phyloP scores from a whole-genome alignment of 2,797 vertebrate genomes.

The Dicrostonyx torquatus region DNA sequence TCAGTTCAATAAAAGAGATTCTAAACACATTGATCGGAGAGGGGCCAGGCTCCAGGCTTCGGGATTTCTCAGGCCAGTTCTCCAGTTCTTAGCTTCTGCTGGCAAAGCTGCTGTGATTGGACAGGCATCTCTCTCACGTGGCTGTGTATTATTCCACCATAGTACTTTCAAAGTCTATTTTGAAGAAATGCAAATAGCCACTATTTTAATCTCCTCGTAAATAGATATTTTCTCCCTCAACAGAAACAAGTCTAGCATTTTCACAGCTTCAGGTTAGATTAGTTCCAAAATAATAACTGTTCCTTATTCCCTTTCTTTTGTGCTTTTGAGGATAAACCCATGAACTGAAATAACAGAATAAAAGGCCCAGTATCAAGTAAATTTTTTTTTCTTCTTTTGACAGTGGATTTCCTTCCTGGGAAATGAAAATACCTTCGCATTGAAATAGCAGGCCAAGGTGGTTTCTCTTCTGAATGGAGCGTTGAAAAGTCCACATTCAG shows the following conservation, averaged over 20 bases:
- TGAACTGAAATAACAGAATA: conserved; percentile 40
- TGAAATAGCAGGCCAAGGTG: background rate
- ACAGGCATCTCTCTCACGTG: background rate
- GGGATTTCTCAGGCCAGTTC: background rate
- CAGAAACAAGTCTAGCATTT: conserved; percentile 51
- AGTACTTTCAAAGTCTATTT: conserved; percentile 38
- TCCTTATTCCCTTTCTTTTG: background rate
- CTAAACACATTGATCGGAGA: background rate
- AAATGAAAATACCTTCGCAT: conserved; percentile 22
- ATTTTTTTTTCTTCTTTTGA: conserved; percentile 17
- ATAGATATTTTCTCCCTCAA: conserved; percentile 46
- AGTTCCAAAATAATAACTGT: conserved; percentile 58
- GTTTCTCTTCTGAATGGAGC: background rate
- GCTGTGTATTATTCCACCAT: background rate
- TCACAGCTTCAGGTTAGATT: conserved; percentile 44
- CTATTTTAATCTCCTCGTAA: conserved; percentile 65
- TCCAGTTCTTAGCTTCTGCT: background rate
- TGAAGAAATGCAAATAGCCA: conserved; percentile 55
- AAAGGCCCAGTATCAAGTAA: background rate
- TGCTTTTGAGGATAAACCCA: conserved; percentile 33
- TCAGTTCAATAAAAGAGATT: conserved; percentile 39
- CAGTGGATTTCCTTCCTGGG: background rate
- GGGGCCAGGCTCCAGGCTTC: background rate
- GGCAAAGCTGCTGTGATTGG: background rate
- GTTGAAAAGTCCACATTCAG: background rate